A percentile compares a stretch with the other conserved stretches of the same genome.
phyloP scores from a whole-genome alignment of 2,888 invertebrate genomes.

The Mystacides longicornis region DNA sequence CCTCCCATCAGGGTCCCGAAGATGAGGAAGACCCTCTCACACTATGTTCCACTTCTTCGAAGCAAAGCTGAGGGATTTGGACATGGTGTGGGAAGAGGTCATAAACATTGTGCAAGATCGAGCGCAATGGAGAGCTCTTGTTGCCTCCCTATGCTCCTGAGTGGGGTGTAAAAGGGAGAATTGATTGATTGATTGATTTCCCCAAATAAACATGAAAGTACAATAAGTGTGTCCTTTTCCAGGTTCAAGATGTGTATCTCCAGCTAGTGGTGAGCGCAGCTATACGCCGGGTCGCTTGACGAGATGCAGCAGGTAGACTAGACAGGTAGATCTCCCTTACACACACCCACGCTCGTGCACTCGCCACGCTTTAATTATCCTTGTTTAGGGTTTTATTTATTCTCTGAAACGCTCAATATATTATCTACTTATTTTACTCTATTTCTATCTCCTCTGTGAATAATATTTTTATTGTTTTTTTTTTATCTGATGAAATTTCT shows the following conservation, averaged over 20 bases:
- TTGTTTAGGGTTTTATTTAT: neutral
- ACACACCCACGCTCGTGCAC: conserved; percentile 2
- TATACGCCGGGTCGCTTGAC: conserved; percentile 42
- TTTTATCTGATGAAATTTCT: neutral
- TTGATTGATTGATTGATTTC: too few relatives aligned
- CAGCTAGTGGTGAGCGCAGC: conserved; percentile 23
- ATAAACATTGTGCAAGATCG: too few relatives aligned
- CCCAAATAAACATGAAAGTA: too few relatives aligned
- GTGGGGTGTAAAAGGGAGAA: too few relatives aligned
- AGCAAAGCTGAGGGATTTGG: too few relatives aligned
- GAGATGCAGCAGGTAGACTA: conserved; percentile 51
- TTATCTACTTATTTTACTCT: neutral
- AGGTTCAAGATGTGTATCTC: conserved; percentile 25
- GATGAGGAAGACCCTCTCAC: too few relatives aligned
- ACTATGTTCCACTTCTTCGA: too few relatives aligned
- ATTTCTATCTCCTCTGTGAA: neutral
- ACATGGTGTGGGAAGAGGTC: too few relatives aligned
- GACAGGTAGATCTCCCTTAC: conserved; percentile 41
- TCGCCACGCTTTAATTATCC: neutral
- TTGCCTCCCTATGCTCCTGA: too few relatives aligned
- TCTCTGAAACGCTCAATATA: neutral
- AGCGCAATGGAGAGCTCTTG: too few relatives aligned
- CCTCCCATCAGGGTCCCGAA: too few relatives aligned
- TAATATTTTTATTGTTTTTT: neutral
- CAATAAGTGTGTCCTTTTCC: too few relatives aligned